Evolutionary conservation across 2,888 invertebrate genomes (phyloP).

Genomic region (Callosobruchus maculatus): DNA sequence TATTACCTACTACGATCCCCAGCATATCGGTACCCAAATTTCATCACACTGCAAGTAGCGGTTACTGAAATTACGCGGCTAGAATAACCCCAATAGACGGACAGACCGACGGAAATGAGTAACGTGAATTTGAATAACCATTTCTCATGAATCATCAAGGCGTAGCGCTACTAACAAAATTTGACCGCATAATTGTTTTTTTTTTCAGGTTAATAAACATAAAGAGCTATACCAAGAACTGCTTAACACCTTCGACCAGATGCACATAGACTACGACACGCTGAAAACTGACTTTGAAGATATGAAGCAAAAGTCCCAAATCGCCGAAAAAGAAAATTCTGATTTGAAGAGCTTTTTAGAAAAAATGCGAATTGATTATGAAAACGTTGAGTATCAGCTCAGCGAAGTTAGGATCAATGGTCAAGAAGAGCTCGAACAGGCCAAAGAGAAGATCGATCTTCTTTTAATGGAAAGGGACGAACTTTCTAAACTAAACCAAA

Average conservation of each 20-base stretch:
- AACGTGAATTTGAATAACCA: too few relatives aligned
- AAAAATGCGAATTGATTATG: slow-evolving; percentile 48
- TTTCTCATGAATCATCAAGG: too few relatives aligned
- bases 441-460: slow-evolving; percentile 35
- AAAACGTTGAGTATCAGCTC: slow-evolving; percentile 44
- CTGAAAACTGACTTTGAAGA: slow-evolving; percentile 43
- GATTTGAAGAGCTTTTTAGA: slow-evolving; percentile 47
- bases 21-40: too few relatives aligned
- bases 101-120: too few relatives aligned
- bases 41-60: too few relatives aligned
- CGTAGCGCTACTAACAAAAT: too few relatives aligned
- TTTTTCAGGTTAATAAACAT: slow-evolving; percentile 10
- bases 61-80: too few relatives aligned
- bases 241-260: slow-evolving; percentile 26
- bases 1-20: too few relatives aligned
- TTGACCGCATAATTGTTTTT: too few relatives aligned
- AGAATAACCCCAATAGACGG: too few relatives aligned
- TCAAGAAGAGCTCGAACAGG: slow-evolving; percentile 48
- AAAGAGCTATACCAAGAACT: slow-evolving; percentile 35
- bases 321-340: slow-evolving; percentile 33
- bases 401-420: slow-evolving; percentile 51
- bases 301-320: slow-evolving; percentile 55
- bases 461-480: slow-evolving; percentile 35
- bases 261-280: slow-evolving; percentile 27
- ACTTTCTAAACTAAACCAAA: slow-evolving; percentile 26